phyloP scores from a whole-genome alignment of 2,888 invertebrate genomes.

The Ochropacha duplaris region DNA sequence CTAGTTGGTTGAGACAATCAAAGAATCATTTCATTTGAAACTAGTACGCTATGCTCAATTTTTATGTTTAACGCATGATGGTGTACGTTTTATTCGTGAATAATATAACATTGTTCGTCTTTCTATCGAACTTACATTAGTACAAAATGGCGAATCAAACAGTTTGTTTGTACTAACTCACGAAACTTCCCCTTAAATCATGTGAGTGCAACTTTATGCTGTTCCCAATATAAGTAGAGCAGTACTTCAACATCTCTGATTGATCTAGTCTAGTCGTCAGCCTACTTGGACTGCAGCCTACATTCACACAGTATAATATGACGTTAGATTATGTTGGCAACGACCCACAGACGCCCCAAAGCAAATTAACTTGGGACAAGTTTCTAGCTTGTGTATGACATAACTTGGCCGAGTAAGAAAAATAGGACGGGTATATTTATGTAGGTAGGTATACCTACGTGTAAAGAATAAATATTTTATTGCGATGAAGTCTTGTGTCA shows the following conservation, averaged over 20 bases:
- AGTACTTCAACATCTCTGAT: conserved; percentile 26
- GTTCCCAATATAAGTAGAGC: neutral
- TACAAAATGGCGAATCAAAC: neutral
- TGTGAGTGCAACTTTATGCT: neutral
- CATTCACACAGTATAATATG: conserved; percentile 45
- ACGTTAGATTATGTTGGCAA: conserved; percentile 59
- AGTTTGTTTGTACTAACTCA: neutral
- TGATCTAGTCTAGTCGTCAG: conserved; percentile 36
- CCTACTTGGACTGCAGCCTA: conserved; percentile 51
- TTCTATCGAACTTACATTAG: too few relatives aligned
- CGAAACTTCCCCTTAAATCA: neutral
- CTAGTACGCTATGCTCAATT: too few relatives aligned
- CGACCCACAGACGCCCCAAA: conserved; percentile 38
- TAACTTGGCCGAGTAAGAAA: conserved; percentile 14
- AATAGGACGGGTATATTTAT: neutral
- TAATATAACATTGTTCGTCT: too few relatives aligned
- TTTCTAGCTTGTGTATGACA: conserved; percentile 22
- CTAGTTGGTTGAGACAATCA: too few relatives aligned
- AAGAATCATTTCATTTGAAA: too few relatives aligned
- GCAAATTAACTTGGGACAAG: conserved; percentile 42
- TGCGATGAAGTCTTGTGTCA: too few relatives aligned
- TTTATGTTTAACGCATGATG: too few relatives aligned
- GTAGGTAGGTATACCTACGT: too few relatives aligned
- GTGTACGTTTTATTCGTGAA: too few relatives aligned
- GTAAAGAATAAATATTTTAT: too few relatives aligned